These are phyloP conservation scores for Chouioia cunea DNA, from an alignment of 2,888 invertebrate species.

Conservation along the genomic window DNA sequence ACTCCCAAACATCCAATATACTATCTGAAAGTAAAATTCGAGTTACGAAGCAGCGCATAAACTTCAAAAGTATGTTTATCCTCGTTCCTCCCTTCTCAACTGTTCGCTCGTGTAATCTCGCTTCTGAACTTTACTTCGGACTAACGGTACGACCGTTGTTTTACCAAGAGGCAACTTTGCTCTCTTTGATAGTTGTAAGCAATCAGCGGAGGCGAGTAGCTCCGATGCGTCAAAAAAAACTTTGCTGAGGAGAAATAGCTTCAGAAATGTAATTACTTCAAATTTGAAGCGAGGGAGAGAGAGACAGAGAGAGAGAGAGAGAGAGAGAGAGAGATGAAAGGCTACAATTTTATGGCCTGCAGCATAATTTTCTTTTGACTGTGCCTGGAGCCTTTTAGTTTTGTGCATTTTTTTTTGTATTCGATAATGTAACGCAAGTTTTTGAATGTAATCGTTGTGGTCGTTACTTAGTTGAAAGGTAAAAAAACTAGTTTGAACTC, in stretches of 20 bases:
- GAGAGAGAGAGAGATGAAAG: constrained; percentile 14
- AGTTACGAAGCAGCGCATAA: constrained; percentile 4
- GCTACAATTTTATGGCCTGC: constrained; percentile 29
- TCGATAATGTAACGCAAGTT: constrained; percentile 1
- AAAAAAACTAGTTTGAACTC: too few relatives aligned
- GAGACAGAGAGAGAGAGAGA: constrained; percentile 17
- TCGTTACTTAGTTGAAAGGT: too few relatives aligned
- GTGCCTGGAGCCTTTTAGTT: too few relatives aligned
- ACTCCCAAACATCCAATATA: too few relatives aligned
- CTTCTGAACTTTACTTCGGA: constrained; percentile 1
- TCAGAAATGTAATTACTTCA: constrained; percentile 11
- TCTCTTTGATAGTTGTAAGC: constrained; percentile 22
- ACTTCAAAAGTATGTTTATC: constrained; percentile 19
- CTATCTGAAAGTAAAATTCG: too few relatives aligned
- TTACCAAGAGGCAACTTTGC: background rate
- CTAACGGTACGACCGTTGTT: constrained; percentile 19
- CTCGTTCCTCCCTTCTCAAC: background rate
- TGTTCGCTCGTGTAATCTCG: background rate
- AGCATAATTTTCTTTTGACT: constrained; percentile 16
- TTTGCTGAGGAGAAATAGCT: constrained; percentile 10
- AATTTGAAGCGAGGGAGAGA: constrained; percentile 14
- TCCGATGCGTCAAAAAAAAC: constrained; percentile 1
- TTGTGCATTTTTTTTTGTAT: constrained; percentile 15
- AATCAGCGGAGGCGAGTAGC: constrained; percentile 8
- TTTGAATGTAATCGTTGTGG: too few relatives aligned